phyloP scores from a whole-genome alignment of 2,113 vertebrate genomes.

The Aphyosemion australe region DNA sequence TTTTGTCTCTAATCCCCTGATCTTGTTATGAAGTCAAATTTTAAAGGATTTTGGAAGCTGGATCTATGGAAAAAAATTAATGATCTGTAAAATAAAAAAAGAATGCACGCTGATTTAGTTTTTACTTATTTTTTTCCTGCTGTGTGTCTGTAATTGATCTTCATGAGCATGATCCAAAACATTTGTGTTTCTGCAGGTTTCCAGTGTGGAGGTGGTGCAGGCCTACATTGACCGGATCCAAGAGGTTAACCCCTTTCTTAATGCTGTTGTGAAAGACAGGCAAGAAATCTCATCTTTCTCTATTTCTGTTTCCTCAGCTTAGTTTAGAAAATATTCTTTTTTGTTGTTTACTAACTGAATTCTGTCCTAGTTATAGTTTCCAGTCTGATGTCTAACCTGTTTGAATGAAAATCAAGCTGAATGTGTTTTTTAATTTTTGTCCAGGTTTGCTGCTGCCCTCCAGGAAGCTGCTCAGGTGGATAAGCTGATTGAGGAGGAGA shows the following conservation, averaged over 20 bases:
- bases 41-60: neutral
- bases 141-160: too few relatives aligned
- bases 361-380: too few relatives aligned
- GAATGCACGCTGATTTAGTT: too few relatives aligned
- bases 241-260: slow-evolving; percentile 86
- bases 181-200: slow-evolving; percentile 74
- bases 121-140: too few relatives aligned
- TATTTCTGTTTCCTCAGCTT: neutral
- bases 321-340: too few relatives aligned
- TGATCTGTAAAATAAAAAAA: too few relatives aligned
- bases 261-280: slow-evolving; percentile 88
- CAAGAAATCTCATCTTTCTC: slow-evolving; percentile 10
- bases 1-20: too few relatives aligned
- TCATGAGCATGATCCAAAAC: neutral
- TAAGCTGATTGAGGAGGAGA: slow-evolving; percentile 80
- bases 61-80: too few relatives aligned
- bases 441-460: slow-evolving; percentile 85
- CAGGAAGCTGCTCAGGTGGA: slow-evolving; percentile 85
- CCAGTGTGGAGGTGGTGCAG: slow-evolving; percentile 84
- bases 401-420: too few relatives aligned
- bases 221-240: slow-evolving; percentile 85
- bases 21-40: too few relatives aligned
- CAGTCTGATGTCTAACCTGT: too few relatives aligned
- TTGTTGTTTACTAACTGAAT: too few relatives aligned
- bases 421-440: neutral